Base-by-base conservation (phyloP, 2,888 invertebrate genomes). In the Gastracanthus pulcherrimus region DNA sequence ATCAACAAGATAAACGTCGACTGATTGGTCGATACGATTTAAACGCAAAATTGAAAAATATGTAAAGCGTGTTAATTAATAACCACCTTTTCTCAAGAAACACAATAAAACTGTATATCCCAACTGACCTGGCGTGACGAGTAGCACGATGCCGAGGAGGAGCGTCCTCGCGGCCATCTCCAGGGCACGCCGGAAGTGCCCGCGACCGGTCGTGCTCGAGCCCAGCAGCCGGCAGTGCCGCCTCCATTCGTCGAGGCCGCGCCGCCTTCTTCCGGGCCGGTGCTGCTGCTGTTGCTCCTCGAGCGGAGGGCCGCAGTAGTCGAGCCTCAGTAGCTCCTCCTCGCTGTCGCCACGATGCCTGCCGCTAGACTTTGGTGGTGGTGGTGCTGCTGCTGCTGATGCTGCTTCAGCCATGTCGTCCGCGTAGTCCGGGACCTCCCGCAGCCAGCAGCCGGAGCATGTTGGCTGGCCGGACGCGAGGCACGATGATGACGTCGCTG, bases 111-210 rank as follows among this genome's bases (percentile, higher is more conserved):
- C n/a, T 19, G 19, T 7, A 64, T n/a, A 13, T 5, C 26, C 0
- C 29, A 34, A 62, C 84, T 38, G 84, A 90, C 91, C 91, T 87
- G 91, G 91, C 77, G 90, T 89, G 86, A 91, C 88, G 87, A 91
- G 88, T 78, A 91, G 89, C 80, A 89, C 88, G 86, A 91, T 87
- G 51, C 90, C 89, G 86, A 91, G 88, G 83, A 91, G 87, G 76
- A 91, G 83, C 81, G 89, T 87, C 84, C 88, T 89, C 84, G 89
- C 87, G 81, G 88, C 88, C 88, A 90, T 89, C 84, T 90, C 89
- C 85, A 87, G 87, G 87, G 89, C 86, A 84, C 90, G 88, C 84
- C 89, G 87, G 45, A 78, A 26, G 23, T 79, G 48, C 66, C 74
- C 38, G 58, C 64, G 45, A 87, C 84, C 88, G 86, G 36, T 0